phyloP scores from a whole-genome alignment of 2,113 vertebrate genomes.

The Anolis carolinensis region DNA sequence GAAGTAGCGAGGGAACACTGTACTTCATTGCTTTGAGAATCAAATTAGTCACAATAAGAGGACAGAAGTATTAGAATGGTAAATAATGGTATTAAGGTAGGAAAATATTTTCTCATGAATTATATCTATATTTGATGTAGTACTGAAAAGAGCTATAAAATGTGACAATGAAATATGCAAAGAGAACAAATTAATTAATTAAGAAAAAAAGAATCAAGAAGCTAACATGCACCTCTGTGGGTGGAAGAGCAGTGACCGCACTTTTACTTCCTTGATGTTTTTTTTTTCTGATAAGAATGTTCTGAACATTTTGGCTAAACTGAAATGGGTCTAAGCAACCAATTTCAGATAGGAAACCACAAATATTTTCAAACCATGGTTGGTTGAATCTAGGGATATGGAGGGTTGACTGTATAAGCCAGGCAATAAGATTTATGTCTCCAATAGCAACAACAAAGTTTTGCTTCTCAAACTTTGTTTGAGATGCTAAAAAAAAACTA shows the following conservation, averaged over 20 bases:
- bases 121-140: background rate
- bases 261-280: background rate
- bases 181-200: background rate
- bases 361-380: too few species aligned
- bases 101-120: background rate
- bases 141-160: background rate
- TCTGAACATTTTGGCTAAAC: too few species aligned
- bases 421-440: too few species aligned
- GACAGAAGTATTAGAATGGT: background rate
- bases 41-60: background rate
- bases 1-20: too few species aligned
- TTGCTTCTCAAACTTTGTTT: too few species aligned
- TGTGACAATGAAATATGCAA: background rate
- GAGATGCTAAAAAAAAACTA: too few species aligned
- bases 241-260: background rate
- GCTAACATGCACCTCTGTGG: background rate
- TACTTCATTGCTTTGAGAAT: background rate
- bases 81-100: background rate
- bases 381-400: too few species aligned
- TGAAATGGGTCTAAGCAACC: too few species aligned
- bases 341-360: too few species aligned
- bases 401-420: too few species aligned
- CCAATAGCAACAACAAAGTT: too few species aligned
- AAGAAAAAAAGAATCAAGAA: background rate
- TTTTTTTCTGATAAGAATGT: background rate